Evolutionary conservation across 2,797 vertebrate genomes (phyloP).

Genomic region (Rhinogobio ventralis): DNA sequence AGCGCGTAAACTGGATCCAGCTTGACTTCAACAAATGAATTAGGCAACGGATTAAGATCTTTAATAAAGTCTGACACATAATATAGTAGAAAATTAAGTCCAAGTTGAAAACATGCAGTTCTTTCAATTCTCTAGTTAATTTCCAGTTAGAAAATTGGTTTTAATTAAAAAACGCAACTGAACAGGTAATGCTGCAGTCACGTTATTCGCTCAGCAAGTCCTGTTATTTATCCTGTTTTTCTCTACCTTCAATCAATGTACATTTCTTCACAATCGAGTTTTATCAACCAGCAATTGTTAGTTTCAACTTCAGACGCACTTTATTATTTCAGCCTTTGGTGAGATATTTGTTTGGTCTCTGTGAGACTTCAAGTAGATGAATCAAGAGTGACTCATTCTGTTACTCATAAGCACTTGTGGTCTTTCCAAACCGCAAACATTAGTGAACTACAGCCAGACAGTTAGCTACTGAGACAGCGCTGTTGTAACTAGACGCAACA

Average conservation of each 20-base stretch:
- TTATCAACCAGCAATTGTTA: not conserved
- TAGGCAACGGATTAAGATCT: not conserved
- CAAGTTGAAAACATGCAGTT: not conserved
- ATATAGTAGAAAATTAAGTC: not conserved
- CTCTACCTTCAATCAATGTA: not conserved
- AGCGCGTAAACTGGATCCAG: not conserved
- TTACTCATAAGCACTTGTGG: not conserved
- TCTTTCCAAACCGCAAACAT: slow-evolving; percentile 20
- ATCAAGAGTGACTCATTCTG: slow-evolving; percentile 29
- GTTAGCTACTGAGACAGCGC: slow-evolving; percentile 7
- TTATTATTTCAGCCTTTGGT: not conserved
- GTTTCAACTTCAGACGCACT: not conserved
- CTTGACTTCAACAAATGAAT: not conserved
- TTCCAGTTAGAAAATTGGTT: slow-evolving; percentile 7
- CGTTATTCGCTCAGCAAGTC: not conserved
- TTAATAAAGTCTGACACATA: not conserved
- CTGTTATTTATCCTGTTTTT: slow-evolving; percentile 8
- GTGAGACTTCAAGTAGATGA: slow-evolving; percentile 25
- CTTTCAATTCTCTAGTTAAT: not conserved
- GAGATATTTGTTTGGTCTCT: slow-evolving; percentile 13
- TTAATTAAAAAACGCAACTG: slow-evolving; percentile 10
- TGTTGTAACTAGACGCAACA: slow-evolving; percentile 35
- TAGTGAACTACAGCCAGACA: slow-evolving; percentile 27
- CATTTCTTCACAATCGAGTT: not conserved
- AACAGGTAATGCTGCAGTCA: not conserved